Conservation (phyloP, 1,140 invertebrate species). For the Papilio machaon region DNA sequence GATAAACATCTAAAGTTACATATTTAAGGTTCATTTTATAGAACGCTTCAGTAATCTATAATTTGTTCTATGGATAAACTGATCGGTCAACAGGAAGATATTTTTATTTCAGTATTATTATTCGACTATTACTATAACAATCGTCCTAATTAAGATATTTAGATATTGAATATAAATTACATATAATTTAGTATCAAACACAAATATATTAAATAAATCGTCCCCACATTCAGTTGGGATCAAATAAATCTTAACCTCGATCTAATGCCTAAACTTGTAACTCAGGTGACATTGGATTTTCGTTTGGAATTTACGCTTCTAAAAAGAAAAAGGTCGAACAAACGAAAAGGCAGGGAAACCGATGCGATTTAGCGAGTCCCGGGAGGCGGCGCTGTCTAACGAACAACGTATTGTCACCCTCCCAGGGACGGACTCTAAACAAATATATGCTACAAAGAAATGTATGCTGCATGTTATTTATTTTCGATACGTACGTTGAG, state of each 20-base stretch:
- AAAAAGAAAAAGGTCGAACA: slow-evolving; percentile 56
- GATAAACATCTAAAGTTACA: too few relatives aligned
- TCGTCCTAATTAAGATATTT: background rate
- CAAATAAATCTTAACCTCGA: slow-evolving; percentile 28
- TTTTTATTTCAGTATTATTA: background rate
- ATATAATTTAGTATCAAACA: background rate
- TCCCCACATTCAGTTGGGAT: background rate
- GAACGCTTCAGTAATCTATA: too few relatives aligned
- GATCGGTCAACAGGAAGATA: background rate
- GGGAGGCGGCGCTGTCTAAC: slow-evolving; percentile 49
- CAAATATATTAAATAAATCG: background rate
- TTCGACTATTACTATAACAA: background rate
- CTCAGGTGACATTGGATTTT: slow-evolving; percentile 38
- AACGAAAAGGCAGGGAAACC: slow-evolving; percentile 59
- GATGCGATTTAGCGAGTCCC: slow-evolving; percentile 68
- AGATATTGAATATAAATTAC: too few relatives aligned
- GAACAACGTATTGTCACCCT: slow-evolving; percentile 65
- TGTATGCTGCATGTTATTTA: slow-evolving; percentile 30
- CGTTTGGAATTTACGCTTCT: slow-evolving; percentile 39
- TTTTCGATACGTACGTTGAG: slow-evolving; percentile 10
- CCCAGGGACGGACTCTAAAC: slow-evolving; percentile 43
- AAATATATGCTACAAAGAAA: slow-evolving; percentile 34
- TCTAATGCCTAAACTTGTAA: slow-evolving; percentile 30
- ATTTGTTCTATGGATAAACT: background rate
- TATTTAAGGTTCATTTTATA: too few relatives aligned